Base-by-base conservation (phyloP, 1,140 invertebrate genomes). In the Nymphalis io region DNA sequence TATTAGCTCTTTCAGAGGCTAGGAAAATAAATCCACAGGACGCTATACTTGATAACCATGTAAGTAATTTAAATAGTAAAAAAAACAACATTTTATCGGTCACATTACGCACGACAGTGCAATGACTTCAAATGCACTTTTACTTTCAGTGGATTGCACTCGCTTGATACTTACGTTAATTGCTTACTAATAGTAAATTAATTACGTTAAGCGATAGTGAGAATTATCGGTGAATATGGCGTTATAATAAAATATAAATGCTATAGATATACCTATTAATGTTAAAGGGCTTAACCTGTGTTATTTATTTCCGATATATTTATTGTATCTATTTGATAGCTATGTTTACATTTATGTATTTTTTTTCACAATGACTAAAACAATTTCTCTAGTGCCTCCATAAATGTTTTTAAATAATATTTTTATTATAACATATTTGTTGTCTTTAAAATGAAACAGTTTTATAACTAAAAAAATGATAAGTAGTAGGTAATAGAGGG, bases 51-150 rank as follows among this genome's bases (percentile, higher is more conserved):
- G 78, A 86, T 68, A 85, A 88, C 70, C 83, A 91, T 85, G 89
- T 91, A 68, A 91, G 89, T 91, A 55, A 64, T 57, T 64, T 27
- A n/a, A n/a, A n/a, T n/a, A n/a, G n/a, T n/a, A n/a, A n/a, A 27
- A 55, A 78, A 68, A 64, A 68, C 39, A 51, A 16, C 60, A 46
- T 69, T 71, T 72, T 78, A 84, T 85, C 81, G 75, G 74, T 80
- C 77, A 79, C 71, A 64, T 76, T 64, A 72, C 71, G 74, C 63
- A 61, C 60, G 64, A 60, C 60, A 68, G 88, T 82, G 82, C 87
- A 83, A 72, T 83, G 88, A 87, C 86, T 80, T 63, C 74, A 51
- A 74, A 60, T 82, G 78, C 83, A 86, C 87, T 90, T 86, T 89
- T 89, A 89, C 87, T 90, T 90, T 90, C 87, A 75, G 78, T 68